Conservation (phyloP, 2,888 invertebrate genomes). For the Temnothorax ravouxi region DNA sequence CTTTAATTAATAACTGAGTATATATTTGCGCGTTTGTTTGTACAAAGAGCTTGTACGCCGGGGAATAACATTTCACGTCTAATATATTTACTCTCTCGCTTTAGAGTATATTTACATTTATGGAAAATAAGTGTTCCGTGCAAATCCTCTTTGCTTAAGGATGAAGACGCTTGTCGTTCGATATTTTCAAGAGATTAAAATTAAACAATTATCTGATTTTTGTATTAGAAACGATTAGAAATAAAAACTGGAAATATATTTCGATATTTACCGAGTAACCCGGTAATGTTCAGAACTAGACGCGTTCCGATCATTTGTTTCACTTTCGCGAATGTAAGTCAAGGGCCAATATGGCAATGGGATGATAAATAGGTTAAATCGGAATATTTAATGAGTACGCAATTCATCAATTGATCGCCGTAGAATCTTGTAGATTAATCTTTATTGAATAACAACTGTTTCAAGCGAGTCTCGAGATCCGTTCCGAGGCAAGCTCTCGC, state of each 20-base stretch:
- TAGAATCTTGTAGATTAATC: constrained; percentile 32
- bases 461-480: constrained; percentile 16
- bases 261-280: neutral
- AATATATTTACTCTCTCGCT: constrained; percentile 49
- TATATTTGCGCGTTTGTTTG: constrained; percentile 57
- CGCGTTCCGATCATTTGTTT: neutral
- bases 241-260: neutral
- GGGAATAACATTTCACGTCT: constrained; percentile 49
- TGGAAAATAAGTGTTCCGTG: constrained; percentile 47
- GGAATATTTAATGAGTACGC: constrained; percentile 30
- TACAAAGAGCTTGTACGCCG: constrained; percentile 41
- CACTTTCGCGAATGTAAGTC: neutral
- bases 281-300: neutral
- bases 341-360: neutral
- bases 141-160: constrained; percentile 35
- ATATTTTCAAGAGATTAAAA: constrained; percentile 34
- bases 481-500: constrained; percentile 17
- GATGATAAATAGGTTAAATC: constrained; percentile 1
- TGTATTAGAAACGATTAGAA: neutral
- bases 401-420: constrained; percentile 29
- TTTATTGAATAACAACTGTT: constrained; percentile 49
- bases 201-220: constrained; percentile 11
- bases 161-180: neutral
- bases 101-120: constrained; percentile 52
- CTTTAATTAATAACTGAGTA: constrained; percentile 71